Evolutionary conservation across 2,113 vertebrate species (phyloP).

Genomic region (Sylvia atricapilla): DNA sequence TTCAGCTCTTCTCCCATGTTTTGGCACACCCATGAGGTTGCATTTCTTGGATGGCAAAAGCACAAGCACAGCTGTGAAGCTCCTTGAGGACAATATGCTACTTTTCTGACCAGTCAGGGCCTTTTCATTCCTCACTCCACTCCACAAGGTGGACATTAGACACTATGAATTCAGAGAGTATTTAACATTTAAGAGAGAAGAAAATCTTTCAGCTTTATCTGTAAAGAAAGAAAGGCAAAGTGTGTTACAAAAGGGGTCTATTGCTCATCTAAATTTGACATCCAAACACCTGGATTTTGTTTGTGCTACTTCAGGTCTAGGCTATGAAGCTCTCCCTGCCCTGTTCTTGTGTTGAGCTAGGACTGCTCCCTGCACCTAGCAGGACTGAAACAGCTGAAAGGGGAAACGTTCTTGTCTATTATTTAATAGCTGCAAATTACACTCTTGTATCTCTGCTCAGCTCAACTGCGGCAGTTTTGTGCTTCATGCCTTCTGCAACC

Average conservation of each 20-base stretch:
- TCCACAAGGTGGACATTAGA: background rate
- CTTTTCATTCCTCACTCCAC: background rate
- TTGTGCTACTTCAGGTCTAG: background rate
- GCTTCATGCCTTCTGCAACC: slow-evolving; percentile 11
- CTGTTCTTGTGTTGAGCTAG: background rate
- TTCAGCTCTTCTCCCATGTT: background rate
- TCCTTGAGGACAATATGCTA: background rate
- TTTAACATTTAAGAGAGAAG: background rate
- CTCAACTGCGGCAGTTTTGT: background rate
- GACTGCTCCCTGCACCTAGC: background rate
- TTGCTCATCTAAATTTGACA: background rate
- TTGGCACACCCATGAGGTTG: background rate
- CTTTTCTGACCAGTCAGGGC: background rate
- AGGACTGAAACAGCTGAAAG: background rate
- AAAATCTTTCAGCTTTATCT: background rate
- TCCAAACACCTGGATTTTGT: background rate
- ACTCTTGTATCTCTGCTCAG: background rate
- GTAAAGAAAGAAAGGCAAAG: background rate
- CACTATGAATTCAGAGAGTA: background rate
- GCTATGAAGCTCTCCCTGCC: background rate
- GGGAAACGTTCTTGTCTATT: background rate
- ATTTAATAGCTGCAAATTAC: slow-evolving; percentile 27
- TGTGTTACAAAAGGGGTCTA: background rate
- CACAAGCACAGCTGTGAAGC: background rate
- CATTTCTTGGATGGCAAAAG: background rate